Evolutionary conservation across 2,797 vertebrate genomes (phyloP).

Genomic region (Enteromius viviparus): DNA sequence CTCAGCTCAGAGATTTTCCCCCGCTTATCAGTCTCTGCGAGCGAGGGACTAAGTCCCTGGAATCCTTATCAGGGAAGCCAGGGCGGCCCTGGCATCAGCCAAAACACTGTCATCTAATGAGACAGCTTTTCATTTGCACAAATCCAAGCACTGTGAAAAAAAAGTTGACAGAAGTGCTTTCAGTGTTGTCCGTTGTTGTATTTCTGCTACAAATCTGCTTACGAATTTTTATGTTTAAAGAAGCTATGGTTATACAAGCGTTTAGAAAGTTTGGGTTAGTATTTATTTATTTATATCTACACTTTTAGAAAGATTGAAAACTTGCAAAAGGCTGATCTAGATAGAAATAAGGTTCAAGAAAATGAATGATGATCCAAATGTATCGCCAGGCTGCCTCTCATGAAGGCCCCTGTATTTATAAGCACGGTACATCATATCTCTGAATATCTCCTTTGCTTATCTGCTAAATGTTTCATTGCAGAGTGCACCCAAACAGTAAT

Average conservation of each 20-base stretch:
- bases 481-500: conserved; percentile 47
- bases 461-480: conserved; percentile 46
- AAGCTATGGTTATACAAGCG: background rate
- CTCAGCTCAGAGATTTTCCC: conserved; percentile 57
- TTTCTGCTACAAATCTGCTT: background rate
- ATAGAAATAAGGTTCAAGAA: background rate
- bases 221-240: background rate
- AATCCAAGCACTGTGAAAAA: background rate
- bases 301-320: background rate
- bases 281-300: background rate
- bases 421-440: conserved; percentile 25
- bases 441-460: conserved; percentile 21
- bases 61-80: conserved; percentile 52
- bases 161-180: background rate
- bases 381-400: background rate
- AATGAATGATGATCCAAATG: background rate
- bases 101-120: conserved; percentile 35
- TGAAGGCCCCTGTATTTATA: conserved; percentile 11
- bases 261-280: background rate
- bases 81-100: background rate
- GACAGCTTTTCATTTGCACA: conserved; percentile 25
- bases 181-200: background rate
- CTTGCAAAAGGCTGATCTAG: background rate
- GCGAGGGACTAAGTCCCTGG: conserved; percentile 58
- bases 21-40: conserved; percentile 61